phyloP scores from a whole-genome alignment of 2,888 invertebrate genomes.

The Cosmorhoe ocellata region DNA sequence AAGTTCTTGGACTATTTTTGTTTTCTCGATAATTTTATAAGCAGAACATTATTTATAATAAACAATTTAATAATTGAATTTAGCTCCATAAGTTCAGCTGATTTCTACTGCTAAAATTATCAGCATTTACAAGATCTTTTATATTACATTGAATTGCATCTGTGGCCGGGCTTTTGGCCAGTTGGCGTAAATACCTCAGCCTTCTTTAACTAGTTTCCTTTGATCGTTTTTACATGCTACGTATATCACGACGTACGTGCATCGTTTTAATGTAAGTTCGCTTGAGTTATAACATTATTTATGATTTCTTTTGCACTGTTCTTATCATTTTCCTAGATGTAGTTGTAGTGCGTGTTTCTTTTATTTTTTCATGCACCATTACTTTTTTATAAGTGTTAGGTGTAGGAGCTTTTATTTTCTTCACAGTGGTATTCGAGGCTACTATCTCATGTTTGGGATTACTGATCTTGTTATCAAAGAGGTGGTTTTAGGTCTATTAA shows the following conservation, averaged over 20 bases:
- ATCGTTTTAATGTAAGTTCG: constrained; percentile 78
- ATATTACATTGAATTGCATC: neutral
- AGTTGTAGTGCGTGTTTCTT: constrained; percentile 67
- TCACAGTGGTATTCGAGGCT: neutral
- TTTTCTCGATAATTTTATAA: no score
- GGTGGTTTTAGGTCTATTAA: no score
- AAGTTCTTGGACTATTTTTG: no score
- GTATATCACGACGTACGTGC: constrained; percentile 65
- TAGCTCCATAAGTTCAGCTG: no score
- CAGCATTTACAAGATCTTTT: neutral
- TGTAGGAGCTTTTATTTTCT: constrained; percentile 6
- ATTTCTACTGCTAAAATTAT: neutral
- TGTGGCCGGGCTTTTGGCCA: constrained; percentile 1
- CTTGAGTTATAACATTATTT: constrained; percentile 49
- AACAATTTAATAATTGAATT: no score
- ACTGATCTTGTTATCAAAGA: no score
- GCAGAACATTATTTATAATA: no score
- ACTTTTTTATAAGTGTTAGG: constrained; percentile 55
- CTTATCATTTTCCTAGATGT: constrained; percentile 52
- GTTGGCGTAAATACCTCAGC: constrained; percentile 4
- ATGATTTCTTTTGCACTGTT: constrained; percentile 70
- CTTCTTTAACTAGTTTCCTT: constrained; percentile 51
- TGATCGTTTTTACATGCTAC: constrained; percentile 76
- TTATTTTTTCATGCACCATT: constrained; percentile 75
- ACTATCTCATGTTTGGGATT: no score